Base-by-base conservation (phyloP, 2,113 vertebrate genomes). In the Andinoacara biseriatus region DNA sequence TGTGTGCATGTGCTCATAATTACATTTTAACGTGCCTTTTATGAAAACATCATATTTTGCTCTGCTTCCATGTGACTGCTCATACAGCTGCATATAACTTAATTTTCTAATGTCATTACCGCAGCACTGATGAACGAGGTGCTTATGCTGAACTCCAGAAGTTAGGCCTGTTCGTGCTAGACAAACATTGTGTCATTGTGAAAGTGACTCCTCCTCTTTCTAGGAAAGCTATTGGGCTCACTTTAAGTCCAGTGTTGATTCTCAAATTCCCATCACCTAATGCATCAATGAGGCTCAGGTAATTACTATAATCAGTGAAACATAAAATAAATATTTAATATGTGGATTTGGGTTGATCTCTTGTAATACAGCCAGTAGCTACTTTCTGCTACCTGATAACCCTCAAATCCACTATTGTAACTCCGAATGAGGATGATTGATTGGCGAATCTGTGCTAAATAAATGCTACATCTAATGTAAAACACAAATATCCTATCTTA, bases 91-190 rank as follows among this genome's bases (percentile, higher is more conserved):
- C 59, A 58, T 26, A 58, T 76, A 59, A 92, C 89, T 85, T n/a
- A 7, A 86, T 89, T 81, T 78, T 72, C 38, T 87, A 89, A 86
- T 67, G 56, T 88, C 29, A 38, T 91, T 85, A 86, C 65, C 65
- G 78, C 49, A 62, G 18, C 59, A 40, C 22, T 38, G 60, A 83
- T 3, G 11, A 76, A 84, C 54, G 26, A 18, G 63, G 56, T 33
- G 43, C 29, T 29, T 20, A 18, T 26, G 40, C 9, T 29, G 3
- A 65, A 5, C 60, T 74, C 46, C 76, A 74, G 57, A 65, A 86
- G 2, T 59, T 14, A 38, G 13, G 52, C 46, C 46, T 74, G 52
- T 56, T 59, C 38, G 38, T 52, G 2, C 38, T 22, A 58, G 11
- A 40, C 43, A 67, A 35, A 43, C 58, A 26, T 26, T 26, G 26